Evolutionary conservation across 2,113 vertebrate species (phyloP), one percentile per base, ranked within the genome.

Genomic region (Neogobius melanostomus): DNA sequence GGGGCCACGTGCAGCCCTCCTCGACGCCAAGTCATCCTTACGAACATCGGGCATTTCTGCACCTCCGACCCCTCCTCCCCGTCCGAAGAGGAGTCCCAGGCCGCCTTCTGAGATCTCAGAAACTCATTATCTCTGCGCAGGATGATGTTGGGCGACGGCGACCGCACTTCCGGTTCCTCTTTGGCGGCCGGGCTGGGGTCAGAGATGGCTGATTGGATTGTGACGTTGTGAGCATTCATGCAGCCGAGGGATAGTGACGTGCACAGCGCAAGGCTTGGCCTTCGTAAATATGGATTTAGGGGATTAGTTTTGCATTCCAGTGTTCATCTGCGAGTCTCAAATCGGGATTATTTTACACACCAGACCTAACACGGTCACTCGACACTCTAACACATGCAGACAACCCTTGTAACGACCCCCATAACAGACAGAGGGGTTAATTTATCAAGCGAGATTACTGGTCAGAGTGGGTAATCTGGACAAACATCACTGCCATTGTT

Each of bases 1-100:
- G 6, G 94, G 87, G 82, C 94, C 93, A 74, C 93, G 93, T 44
- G 84, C 93, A 36, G 86, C 90, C 85, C 94, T 94, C 42, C 97
- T 89, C 1, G 95, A 92, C 0, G 98, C 98, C 78, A 99, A 93
- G 74, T 99, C 97, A 54, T 99, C 98, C 84, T 88, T 95, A 72
- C 90, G 94, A 62, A 98, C 91, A 72, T 99, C 96, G 0, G 97
- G 98, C 68, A 97, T 64, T 89, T 94, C 65, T 67, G 75, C 0
- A 63, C 80, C 62, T 75, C 83, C 83, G 91, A 5, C 28, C 28
- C 89, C 14, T 87, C 89, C 75, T 96, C 95, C 0, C 74, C 87
- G 0, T 91, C 89, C 0, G 90, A 88, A 50, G 78, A 59, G 3
- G 93, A 94, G 68, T 96, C 94, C 54, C 92, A 93, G 47, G 91